Evolutionary conservation across 2,888 invertebrate species (phyloP), one percentile per base, ranked within the genome.

Genomic region (Amphipoea lucens): DNA sequence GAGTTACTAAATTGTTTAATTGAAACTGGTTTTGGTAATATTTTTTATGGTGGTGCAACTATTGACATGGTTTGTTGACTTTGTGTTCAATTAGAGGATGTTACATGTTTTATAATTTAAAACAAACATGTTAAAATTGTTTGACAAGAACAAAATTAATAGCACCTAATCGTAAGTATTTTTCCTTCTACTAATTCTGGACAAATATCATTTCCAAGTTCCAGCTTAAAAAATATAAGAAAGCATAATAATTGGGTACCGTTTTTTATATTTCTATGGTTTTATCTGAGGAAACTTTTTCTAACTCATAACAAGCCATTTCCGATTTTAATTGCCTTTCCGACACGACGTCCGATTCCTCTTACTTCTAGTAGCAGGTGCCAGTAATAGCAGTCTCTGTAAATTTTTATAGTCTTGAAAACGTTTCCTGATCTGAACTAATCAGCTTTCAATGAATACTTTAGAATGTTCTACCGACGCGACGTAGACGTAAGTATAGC

Each of bases 291-390:
- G 48, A 65, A 84, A 73, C 60, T 73, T 69, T 63, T 84, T 84
- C 20, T 40, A 54, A n/a, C 51, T 77, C 63, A 40, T 65, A 79
- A 75, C 60, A 78, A 79, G 48, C 74, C 72, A 78, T 69, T 88
- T 69, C 73, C 14, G 42, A 76, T 81, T 77, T 86, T 87, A 82
- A 84, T 84, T 79, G 81, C 77, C 69, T 76, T 75, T 67, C 68
- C 80, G 76, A 84, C 75, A 78, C 75, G 75, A 84, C 62, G 75
- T 71, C 57, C 9, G 78, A 81, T 81, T 75, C 68, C 67, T 65
- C 78, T 70, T 78, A 80, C 69, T 63, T 78, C 54, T 54, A 23
- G 67, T 67, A 71, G 40, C 75, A 74, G 81, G 79, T 62, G 62
- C 71, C 63, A 29, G 85, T 72, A 85, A 85, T 73, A 57, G 76